Base-by-base conservation (phyloP, 64 coral and sea anemone genomes). In the Cladopsammia gracilis region DNA sequence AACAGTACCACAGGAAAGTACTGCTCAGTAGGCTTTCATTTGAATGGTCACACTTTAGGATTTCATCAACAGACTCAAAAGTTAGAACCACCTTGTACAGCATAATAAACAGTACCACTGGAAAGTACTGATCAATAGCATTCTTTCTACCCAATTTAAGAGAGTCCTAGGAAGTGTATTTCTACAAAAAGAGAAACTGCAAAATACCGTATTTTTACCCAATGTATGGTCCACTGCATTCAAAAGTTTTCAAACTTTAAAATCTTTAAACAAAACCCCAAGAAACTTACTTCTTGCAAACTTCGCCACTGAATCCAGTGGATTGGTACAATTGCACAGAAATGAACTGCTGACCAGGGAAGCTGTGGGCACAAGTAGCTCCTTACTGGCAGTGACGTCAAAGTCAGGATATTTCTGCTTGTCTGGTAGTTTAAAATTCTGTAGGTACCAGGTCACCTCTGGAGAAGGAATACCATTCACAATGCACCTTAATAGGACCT, bases 271-370 rank as follows among this genome's bases (percentile, higher is more conserved):
- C 10, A 14, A 25, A 43, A 10, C 10, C 10, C 11, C 10, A 45
- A 62, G 18, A 22, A 66, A 66, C 62, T 84, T 71, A 96, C 95
- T 75, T 90, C 76, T 96, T 25, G 86, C 90, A 86, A 86, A 75
- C 15, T 93, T 83, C 20, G 77, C 58, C 14, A 64, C 79, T 85
- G 71, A 86, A 90, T 86, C 49, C 19, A 87, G 96, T 7, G 83
- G 81, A 82, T 97, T 97, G 13, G 19, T 58, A 59, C 88, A 92
- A 51, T 79, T 88, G 65, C 96, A 97, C 19, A 90, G 62, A 57
- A 94, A 78, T 15, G 79, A 91, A 48, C 85, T 86, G 50, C 84
- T 67, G n/a, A 86, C 76, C 15, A 87, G 68, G 16, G 88, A 43
- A n/a, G 34, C 25, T 42, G 64, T 22, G 74, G 96, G 87, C 24